phyloP scores from a whole-genome alignment of 1,140 invertebrate genomes.

The Calephelis virginiensis region DNA sequence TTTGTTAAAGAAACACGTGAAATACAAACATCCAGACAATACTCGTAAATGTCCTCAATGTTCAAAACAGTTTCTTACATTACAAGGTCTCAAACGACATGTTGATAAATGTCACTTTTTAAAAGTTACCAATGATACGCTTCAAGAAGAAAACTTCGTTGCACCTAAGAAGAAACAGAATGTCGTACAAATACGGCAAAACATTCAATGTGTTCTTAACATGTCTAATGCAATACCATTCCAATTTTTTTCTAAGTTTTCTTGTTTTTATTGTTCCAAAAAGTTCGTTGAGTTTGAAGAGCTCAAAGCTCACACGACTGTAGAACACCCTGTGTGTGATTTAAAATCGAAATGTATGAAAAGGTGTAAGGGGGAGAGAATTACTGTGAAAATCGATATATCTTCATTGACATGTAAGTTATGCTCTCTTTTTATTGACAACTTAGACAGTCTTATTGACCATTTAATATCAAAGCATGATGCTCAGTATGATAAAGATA shows the following conservation, averaged over 20 bases:
- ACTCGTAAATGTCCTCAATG: slow-evolving; percentile 48
- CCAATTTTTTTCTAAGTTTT: slow-evolving; percentile 57
- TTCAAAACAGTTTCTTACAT: slow-evolving; percentile 47
- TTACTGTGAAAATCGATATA: slow-evolving; percentile 58
- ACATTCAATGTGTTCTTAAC: slow-evolving; percentile 59
- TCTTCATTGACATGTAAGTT: slow-evolving; percentile 50
- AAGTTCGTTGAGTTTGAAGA: slow-evolving; percentile 61
- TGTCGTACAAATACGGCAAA: slow-evolving; percentile 49
- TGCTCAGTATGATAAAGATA: slow-evolving; percentile 52
- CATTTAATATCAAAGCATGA: slow-evolving; percentile 56
- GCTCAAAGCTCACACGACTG: slow-evolving; percentile 48
- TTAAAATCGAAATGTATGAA: slow-evolving; percentile 58
- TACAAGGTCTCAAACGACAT: slow-evolving; percentile 50
- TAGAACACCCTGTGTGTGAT: slow-evolving; percentile 58
- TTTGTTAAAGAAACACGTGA: slow-evolving; percentile 49
- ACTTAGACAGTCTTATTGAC: slow-evolving; percentile 49
- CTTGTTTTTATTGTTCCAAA: slow-evolving; percentile 62
- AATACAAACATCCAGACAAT: slow-evolving; percentile 46
- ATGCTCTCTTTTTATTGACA: slow-evolving; percentile 41
- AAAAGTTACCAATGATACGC: slow-evolving; percentile 13
- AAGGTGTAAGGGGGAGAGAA: slow-evolving; percentile 59
- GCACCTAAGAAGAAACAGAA: slow-evolving; percentile 50
- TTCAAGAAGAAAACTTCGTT: slow-evolving; percentile 27
- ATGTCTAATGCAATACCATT: slow-evolving; percentile 66
- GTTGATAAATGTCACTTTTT: slow-evolving; percentile 45